Evolutionary conservation across 2,797 vertebrate species (phyloP), one percentile per base, ranked within the genome.

Genomic region (Sitta carolinensis): DNA sequence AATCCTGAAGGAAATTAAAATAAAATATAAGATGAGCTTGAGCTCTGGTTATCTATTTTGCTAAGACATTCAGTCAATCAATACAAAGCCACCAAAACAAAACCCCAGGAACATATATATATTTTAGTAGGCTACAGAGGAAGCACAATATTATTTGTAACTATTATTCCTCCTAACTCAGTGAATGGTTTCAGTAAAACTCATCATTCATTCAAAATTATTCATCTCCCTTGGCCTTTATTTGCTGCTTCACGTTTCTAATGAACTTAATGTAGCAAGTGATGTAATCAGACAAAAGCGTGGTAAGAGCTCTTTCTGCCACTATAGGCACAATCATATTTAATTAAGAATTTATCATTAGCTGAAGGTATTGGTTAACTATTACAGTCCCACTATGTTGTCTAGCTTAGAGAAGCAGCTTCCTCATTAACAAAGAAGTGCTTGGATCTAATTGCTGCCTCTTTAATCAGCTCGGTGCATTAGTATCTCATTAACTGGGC

Each of bases 221-320:
- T 98, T 98, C 97, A 98, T 98, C 98, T 98, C 98, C 97, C 97
- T 98, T 97, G 97, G 95, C 95, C 96, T 97, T 97, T 96, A 97
- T 97, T 98, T 95, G 76, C 95, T 96, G 97, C 94, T 96, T 98
- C 97, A 97, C 96, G 97, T 97, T 97, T 96, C 97, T 98, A 98
- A 99, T 98, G 98, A 98, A 98, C 96, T 98, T 97, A 98, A 97
- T 96, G 96, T 92, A 97, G 97, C 98, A 98, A 98, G 98, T 98
- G 98, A 99, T 98, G 97, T 97, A 98, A 98, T 98, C 98, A 98
- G 97, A 97, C 97, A 97, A 97, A 97, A 95, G 96, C 97, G 97
- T 92, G 98, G 94, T 97, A 97, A 98, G 96, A 97, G 96, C 87
- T 79, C 93, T 93, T 97, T 96, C 96, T 97, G 96, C 95, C 91